Base-by-base conservation (phyloP, 1,140 invertebrate genomes). In the Latrodectus geometricus region DNA sequence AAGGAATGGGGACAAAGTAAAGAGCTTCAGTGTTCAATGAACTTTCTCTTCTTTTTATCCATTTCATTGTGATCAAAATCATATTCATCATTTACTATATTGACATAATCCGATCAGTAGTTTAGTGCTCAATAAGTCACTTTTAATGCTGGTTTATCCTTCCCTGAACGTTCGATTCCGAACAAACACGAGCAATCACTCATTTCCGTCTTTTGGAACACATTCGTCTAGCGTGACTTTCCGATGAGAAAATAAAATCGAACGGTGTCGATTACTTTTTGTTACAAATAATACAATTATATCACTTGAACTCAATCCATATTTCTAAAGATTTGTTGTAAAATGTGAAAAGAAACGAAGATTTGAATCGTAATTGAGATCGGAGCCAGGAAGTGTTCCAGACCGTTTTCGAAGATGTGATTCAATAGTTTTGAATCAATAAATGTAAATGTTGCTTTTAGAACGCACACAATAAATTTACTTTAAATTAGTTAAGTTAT, bases 21-120 rank as follows among this genome's bases (percentile, higher is more conserved):
- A 50, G 14, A 54, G 21, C 74, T 76, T 54, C 23, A 61, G 54
- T 76, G 74, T 20, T 20, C n/a, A 52, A 78, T 78, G 61, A 78
- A 68, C 76, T 78, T 78, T 78, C 76, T 65, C 76, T 78, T 17
- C 52, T 76, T 76, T 76, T 69, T 69, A n/a, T 69, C 2, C 14
- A 14, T 9, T 48, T 48, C 21, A 61, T 76, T 76, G 74, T 76
- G 21, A 56, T 56, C 52, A 56, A 20, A 23, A 76, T 21, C 50
- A 8, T 14, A 14, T 21, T 76, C 74, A 61, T 76, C 52, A 52
- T 61, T 76, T 54, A 17, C 54, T 76, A 54, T 52, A 23, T 21
- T 76, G 23, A 56, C 54, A 49, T 52, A 14, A 21, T 76, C 54
- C 11, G 52, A 20, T 61, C 54, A 14, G 11, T 61, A 61, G 11